phyloP scores from a whole-genome alignment of 2,888 invertebrate genomes.

The Tolmerus cingulatus region DNA sequence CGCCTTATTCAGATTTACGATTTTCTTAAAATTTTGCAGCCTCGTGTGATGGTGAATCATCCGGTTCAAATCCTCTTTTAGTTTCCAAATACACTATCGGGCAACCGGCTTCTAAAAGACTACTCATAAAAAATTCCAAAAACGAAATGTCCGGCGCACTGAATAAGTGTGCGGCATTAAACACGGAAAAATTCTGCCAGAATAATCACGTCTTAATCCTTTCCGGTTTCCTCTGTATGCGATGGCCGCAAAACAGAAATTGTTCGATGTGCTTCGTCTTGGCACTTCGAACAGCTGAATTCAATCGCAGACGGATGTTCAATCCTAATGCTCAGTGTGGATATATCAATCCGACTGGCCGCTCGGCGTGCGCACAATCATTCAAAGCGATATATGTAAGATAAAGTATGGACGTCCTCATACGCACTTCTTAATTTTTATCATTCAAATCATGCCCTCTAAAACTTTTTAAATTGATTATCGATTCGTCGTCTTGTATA shows the following conservation, averaged over 20 bases:
- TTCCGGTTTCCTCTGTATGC: constrained; percentile 1
- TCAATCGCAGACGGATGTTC: background rate
- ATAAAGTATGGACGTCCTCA: background rate
- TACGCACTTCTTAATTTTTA: background rate
- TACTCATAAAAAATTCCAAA: background rate
- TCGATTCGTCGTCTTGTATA: background rate
- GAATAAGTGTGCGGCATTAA: background rate
- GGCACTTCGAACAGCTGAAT: background rate
- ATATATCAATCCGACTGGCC: background rate
- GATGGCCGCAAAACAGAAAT: background rate
- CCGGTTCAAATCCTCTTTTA: background rate
- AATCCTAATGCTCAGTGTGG: background rate
- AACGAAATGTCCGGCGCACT: background rate
- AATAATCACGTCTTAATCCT: constrained; percentile 21
- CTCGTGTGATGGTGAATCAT: background rate
- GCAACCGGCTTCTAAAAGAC: background rate
- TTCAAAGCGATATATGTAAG: background rate
- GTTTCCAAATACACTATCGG: background rate
- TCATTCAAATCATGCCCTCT: background rate
- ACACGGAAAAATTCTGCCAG: background rate
- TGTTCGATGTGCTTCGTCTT: background rate
- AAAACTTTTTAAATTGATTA: background rate
- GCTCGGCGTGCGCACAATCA: background rate
- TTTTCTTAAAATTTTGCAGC: background rate
- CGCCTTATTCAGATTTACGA: background rate